Evolutionary conservation across 2,888 invertebrate genomes (phyloP).

Genomic region (Xiphydria camelus): DNA sequence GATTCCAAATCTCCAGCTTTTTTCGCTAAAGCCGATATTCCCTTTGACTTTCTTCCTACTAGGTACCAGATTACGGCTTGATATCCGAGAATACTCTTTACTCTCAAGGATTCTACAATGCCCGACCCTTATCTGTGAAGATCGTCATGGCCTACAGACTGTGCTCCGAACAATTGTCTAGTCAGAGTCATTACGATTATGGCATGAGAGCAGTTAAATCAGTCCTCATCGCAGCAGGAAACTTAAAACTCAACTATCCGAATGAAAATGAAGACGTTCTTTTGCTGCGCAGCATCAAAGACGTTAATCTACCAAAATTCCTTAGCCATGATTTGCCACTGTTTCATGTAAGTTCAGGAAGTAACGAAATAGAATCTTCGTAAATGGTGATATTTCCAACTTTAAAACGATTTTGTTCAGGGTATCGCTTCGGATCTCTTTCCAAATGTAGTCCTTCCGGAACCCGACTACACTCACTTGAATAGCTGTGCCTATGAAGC

Average conservation of each 20-base stretch:
- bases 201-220: conserved; percentile 71
- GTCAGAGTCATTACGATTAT: conserved; percentile 70
- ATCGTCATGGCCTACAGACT: conserved; percentile 68
- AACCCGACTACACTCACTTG: conserved; percentile 77
- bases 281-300: conserved; percentile 66
- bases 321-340: conserved; percentile 63
- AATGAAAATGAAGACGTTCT: conserved; percentile 65
- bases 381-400: too few species aligned
- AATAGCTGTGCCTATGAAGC: conserved; percentile 68
- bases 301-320: conserved; percentile 70
- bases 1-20: too few species aligned
- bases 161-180: conserved; percentile 68
- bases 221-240: conserved; percentile 67
- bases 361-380: too few species aligned
- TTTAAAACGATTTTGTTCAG: conserved; percentile 52
- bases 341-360: conserved; percentile 58
- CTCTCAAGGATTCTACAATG: conserved; percentile 67
- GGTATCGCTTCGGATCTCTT: conserved; percentile 70
- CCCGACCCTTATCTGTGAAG: conserved; percentile 65
- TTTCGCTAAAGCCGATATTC: too few species aligned
- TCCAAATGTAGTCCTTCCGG: conserved; percentile 62
- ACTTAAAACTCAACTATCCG: conserved; percentile 66
- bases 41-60: neutral
- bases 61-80: conserved; percentile 66
- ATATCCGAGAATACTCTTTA: conserved; percentile 67